Evolutionary conservation across 2,888 invertebrate species (phyloP).

Genomic region (Nesidiocoris tenuis): DNA sequence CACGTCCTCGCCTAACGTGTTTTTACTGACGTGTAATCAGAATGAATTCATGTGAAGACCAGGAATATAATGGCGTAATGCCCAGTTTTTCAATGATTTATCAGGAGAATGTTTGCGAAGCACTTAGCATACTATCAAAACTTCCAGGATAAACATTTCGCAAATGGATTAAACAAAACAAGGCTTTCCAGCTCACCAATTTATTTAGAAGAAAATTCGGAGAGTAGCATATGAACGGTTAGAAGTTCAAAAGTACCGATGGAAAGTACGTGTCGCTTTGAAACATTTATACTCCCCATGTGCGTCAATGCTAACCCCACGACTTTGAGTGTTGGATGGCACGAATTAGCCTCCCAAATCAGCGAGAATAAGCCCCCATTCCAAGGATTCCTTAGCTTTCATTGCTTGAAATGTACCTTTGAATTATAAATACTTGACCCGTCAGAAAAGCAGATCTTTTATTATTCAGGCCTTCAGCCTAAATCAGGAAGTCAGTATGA

Average conservation of each 20-base stretch:
- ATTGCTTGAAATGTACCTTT: conserved; percentile 16
- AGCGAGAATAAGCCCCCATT: conserved; percentile 20
- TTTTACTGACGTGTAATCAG: neutral
- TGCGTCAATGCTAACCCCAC: conserved; percentile 13
- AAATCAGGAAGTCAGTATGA: too few relatives aligned
- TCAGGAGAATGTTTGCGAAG: neutral
- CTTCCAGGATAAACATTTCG: neutral
- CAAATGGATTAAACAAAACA: conserved; percentile 33
- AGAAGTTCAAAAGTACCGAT: conserved; percentile 38
- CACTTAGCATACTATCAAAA: neutral
- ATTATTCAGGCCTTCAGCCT: too few relatives aligned
- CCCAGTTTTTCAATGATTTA: too few relatives aligned
- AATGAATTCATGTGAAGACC: too few relatives aligned
- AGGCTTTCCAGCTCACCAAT: conserved; percentile 27
- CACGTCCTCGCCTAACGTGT: neutral
- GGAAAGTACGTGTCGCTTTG: conserved; percentile 34
- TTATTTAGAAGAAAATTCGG: too few relatives aligned
- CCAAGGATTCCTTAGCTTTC: conserved; percentile 24
- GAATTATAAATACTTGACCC: too few relatives aligned
- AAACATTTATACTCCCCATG: conserved; percentile 37
- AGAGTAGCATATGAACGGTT: too few relatives aligned
- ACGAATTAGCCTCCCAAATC: conserved; percentile 27
- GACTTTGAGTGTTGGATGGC: conserved; percentile 29
- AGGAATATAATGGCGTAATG: too few relatives aligned
- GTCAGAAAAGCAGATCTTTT: too few relatives aligned